A percentile compares a stretch with the other conserved stretches of the same genome.
Conservation (phyloP, 2,888 invertebrate genomes). For the Eupsilia transversa region DNA sequence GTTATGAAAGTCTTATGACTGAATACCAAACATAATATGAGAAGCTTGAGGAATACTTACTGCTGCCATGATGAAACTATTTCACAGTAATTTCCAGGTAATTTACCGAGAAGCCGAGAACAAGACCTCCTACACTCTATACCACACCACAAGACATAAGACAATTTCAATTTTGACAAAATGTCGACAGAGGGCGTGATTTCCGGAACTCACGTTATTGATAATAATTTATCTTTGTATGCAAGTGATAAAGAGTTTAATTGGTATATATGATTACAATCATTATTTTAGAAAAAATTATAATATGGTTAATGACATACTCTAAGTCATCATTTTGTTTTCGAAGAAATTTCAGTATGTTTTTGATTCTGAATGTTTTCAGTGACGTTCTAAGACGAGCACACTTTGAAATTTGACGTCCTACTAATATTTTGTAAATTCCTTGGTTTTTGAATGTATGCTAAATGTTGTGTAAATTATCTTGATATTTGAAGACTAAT, state of each 20-base stretch:
- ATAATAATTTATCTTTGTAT: conserved; percentile 61
- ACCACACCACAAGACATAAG: conserved; percentile 80
- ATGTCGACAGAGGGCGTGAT: conserved; percentile 80
- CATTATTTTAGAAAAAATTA: background rate
- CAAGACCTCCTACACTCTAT: conserved; percentile 76
- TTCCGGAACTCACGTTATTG: conserved; percentile 82
- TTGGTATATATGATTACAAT: background rate
- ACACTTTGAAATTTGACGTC: conserved; percentile 14
- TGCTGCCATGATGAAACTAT: conserved; percentile 80
- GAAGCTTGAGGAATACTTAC: conserved; percentile 78
- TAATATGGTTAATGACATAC: background rate
- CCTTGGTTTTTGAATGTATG: background rate
- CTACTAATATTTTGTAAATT: background rate
- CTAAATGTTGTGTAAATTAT: background rate
- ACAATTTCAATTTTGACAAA: conserved; percentile 77
- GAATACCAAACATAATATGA: conserved; percentile 40
- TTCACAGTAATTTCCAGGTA: conserved; percentile 81
- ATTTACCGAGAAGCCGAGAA: conserved; percentile 73
- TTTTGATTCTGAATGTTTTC: conserved; percentile 39
- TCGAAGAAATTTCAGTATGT: accelerated
- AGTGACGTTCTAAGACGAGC: conserved; percentile 42
- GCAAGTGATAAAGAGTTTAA: background rate
- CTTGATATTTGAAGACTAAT: background rate
- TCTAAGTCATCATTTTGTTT: background rate
- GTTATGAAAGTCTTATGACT: conserved; percentile 22